Conservation (phyloP, 2,113 vertebrate genomes). For the Suricata suricatta region DNA sequence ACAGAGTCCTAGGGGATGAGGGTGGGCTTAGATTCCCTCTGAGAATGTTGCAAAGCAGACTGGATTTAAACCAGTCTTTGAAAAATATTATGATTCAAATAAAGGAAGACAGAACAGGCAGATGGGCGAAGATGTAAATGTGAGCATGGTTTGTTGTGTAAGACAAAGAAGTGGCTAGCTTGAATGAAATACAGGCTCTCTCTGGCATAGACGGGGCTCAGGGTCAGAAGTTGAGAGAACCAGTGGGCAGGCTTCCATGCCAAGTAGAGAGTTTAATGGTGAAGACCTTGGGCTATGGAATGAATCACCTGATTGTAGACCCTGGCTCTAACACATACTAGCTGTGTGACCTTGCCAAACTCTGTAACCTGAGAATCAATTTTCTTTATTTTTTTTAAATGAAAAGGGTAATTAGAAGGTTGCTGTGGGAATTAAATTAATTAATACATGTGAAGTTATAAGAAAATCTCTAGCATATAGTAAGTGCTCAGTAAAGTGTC, state of each 20-base stretch:
- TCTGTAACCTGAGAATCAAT: neutral
- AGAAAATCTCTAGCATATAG: neutral
- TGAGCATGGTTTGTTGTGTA: neutral
- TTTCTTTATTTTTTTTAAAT: neutral
- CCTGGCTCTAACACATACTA: neutral
- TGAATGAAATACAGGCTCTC: neutral
- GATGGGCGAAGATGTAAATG: neutral
- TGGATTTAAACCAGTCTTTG: neutral
- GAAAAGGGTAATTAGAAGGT: neutral
- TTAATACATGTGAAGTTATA: neutral
- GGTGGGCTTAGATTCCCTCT: no score
- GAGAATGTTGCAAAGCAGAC: neutral
- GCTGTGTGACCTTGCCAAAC: neutral
- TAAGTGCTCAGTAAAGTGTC: neutral
- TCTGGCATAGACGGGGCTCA: neutral
- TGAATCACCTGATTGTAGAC: neutral
- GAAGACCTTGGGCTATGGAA: neutral
- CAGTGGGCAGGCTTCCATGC: neutral
- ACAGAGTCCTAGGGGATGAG: neutral
- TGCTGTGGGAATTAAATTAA: neutral
- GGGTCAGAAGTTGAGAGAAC: neutral
- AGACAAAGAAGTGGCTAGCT: neutral
- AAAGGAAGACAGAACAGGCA: neutral
- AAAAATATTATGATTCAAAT: neutral
- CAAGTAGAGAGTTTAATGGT: neutral